phyloP scores from a whole-genome alignment of 92 coral and sea anemone species.

The Epizoanthus ramosus region DNA sequence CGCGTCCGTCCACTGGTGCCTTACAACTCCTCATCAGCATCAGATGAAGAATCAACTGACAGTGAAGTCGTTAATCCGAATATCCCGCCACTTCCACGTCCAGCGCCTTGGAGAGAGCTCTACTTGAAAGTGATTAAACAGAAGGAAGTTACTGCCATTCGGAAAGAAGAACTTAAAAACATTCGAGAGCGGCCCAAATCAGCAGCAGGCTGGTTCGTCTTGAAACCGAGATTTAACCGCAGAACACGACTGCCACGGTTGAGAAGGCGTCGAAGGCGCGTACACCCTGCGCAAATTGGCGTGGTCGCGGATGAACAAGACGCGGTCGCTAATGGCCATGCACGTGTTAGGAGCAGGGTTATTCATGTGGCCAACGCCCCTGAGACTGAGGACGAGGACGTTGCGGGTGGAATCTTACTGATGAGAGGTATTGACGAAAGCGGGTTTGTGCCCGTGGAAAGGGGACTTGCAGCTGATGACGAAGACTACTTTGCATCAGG shows the following conservation, averaged over 20 bases:
- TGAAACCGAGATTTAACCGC: constrained; percentile 27
- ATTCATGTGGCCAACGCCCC: constrained; percentile 19
- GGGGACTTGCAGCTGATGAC: neutral
- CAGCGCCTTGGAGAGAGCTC: constrained; percentile 34
- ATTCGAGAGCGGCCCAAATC: constrained; percentile 19
- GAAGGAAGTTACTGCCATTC: constrained; percentile 27
- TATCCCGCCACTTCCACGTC: constrained; percentile 15
- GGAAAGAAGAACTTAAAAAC: constrained; percentile 18
- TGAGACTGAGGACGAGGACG: neutral
- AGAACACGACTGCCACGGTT: constrained; percentile 29
- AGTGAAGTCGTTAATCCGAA: neutral
- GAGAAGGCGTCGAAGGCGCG: constrained; percentile 8
- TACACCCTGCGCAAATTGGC: neutral
- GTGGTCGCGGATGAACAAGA: neutral
- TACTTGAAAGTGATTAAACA: constrained; percentile 29
- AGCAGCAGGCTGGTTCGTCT: neutral
- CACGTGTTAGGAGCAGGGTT: constrained; percentile 3
- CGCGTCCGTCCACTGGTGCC: constrained; percentile 1
- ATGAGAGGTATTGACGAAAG: constrained; percentile 27
- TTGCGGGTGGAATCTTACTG: constrained; percentile 31
- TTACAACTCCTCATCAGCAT: constrained; percentile 22
- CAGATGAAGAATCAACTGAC: constrained; percentile 28
- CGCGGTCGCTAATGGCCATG: neutral
- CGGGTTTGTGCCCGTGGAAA: neutral
- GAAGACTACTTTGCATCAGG: constrained; percentile 30